Conservation (phyloP, 2,797 vertebrate species). For the Mormyrus proboscirostris region DNA sequence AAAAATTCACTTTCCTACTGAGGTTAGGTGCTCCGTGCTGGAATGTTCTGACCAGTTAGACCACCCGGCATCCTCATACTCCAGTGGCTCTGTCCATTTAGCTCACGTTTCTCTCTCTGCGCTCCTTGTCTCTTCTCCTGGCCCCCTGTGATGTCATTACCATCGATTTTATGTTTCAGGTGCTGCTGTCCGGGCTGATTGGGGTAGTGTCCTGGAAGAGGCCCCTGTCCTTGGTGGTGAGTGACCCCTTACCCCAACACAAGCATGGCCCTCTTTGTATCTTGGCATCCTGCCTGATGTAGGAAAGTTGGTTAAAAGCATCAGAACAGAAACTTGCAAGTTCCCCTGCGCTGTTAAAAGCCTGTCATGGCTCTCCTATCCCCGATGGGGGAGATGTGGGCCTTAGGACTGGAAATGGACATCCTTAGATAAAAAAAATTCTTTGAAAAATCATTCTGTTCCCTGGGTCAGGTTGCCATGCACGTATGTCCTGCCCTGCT, state of each 20-base stretch:
- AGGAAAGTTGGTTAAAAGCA: too few relatives aligned
- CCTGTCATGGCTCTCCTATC: background rate
- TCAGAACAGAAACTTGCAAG: background rate
- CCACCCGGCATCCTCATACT: background rate
- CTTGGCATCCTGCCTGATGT: background rate
- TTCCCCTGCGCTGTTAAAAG: background rate
- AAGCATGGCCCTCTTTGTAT: background rate
- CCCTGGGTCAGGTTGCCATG: background rate
- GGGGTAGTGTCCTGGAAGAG: constrained; percentile 98
- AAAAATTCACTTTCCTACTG: background rate
- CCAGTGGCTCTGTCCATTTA: background rate
- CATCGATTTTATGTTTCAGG: constrained; percentile 57
- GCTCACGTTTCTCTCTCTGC: background rate
- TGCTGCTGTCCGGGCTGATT: constrained; percentile 91
- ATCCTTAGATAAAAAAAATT: constrained; percentile 1
- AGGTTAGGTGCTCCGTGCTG: background rate
- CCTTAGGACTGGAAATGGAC: background rate
- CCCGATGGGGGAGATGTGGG: background rate
- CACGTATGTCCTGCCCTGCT: background rate
- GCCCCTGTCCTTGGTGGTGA: constrained; percentile 95
- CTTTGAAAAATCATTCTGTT: constrained; percentile 2
- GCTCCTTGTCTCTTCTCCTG: background rate
- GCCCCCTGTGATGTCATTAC: background rate
- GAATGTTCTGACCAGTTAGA: background rate
- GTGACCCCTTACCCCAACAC: constrained; percentile 41